A percentile compares a stretch with the other conserved stretches of the same genome.
These are phyloP conservation scores for Phasia obesa DNA, from an alignment of 2,888 invertebrate species.

Conservation along the genomic window DNA sequence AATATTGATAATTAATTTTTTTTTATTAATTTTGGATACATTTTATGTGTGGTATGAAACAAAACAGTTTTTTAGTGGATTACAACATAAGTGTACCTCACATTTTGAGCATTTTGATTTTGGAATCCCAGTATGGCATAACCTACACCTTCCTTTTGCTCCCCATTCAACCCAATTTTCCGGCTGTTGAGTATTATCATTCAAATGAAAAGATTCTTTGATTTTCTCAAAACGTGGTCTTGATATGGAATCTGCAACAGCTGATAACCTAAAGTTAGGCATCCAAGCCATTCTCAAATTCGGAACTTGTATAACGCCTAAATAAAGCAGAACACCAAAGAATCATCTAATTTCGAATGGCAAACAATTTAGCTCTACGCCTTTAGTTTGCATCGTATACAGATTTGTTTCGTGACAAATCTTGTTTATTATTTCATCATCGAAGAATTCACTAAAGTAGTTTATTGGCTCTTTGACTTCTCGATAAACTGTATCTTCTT, in stretches of 20 bases:
- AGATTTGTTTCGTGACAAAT: constrained; percentile 29
- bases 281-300: too few species aligned
- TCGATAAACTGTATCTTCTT: neutral
- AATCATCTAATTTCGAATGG: constrained; percentile 46
- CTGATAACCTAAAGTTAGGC: too few species aligned
- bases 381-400: constrained; percentile 19
- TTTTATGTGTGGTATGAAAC: constrained; percentile 18
- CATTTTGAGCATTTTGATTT: constrained; percentile 63
- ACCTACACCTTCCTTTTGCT: too few species aligned
- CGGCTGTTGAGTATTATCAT: too few species aligned
- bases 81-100: constrained; percentile 59
- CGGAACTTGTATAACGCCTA: constrained; percentile 22
- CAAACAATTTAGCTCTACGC: constrained; percentile 26
- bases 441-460: constrained; percentile 9
- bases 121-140: too few species aligned
- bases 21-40: constrained; percentile 28
- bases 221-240: too few species aligned
- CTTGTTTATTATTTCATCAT: constrained; percentile 10
- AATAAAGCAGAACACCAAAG: constrained; percentile 43
- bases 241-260: too few species aligned
- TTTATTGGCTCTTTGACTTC: constrained; percentile 2
- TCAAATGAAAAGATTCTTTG: too few species aligned
- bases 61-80: constrained; percentile 67
- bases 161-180: too few species aligned
- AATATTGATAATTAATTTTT: constrained; percentile 33